Evolutionary conservation across 2,888 invertebrate genomes (phyloP), one percentile per base, ranked within the genome.

Genomic region (Idaea dimidiata): DNA sequence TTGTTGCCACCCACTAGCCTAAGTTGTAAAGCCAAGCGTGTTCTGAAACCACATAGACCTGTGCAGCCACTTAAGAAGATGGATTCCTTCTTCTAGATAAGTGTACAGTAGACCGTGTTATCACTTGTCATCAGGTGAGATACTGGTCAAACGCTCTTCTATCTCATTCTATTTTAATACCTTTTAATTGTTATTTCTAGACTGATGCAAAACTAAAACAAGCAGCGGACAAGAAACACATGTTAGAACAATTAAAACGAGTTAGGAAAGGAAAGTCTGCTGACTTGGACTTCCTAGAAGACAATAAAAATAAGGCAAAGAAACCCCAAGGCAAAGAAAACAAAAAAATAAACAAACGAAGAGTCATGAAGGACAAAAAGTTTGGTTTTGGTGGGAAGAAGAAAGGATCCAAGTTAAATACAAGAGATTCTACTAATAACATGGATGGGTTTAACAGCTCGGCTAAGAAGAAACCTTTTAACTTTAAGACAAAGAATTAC

Each of bases 351-450:
- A 71, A 85, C 16, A 91, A 88, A 66, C 89, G 86, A 82, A 92
- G 96, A 69, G 93, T 95, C 68, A 91, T 93, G 77, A 97, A 97
- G 80, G 96, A 98, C 81, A 93, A 95, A 63, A 98, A 97, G 83
- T 99, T 96, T 88, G 99, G 99, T 0, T 98, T 97, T 88, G 99
- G 99, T 43, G 99, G 99, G 0, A 98, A 97, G 83, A 99, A 99
- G 91, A 96, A 96, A 78, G 96, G 98, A 0, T 93, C 94, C 0
- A 99, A 99, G 84, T 89, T 94, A 58, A 99, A 99, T 80, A 97
- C 97, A 0, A 95, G 95, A 71, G 95, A 96, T 0, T 98, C 98
- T 70, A 92, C 95, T 0, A 94, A 94, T 43, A 94, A 95, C 79
- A 93, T 95, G 76, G 94, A 94, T 16, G 95, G 95, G 0, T 91